phyloP scores from a whole-genome alignment of 2,113 vertebrate genomes.

The Cryptomyrus ogoouensis region DNA sequence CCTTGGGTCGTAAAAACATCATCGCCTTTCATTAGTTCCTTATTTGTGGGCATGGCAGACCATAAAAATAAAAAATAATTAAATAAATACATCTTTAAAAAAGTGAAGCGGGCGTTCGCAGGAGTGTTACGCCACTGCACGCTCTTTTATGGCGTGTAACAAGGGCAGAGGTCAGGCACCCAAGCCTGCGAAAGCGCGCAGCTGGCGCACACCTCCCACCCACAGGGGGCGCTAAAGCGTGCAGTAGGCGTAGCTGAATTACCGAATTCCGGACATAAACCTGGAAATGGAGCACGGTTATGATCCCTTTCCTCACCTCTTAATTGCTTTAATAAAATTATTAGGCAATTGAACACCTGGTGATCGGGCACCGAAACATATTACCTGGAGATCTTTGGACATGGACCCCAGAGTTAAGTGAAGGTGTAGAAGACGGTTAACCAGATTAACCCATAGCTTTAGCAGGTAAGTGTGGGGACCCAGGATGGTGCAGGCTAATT shows the following conservation, averaged over 20 bases:
- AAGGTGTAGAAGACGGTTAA: background rate
- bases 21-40: conserved; percentile 11
- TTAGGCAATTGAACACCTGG: background rate
- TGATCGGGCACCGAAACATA: background rate
- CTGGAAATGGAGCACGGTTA: background rate
- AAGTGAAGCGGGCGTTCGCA: background rate
- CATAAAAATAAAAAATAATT: background rate
- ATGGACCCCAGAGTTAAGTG: background rate
- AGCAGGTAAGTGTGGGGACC: background rate
- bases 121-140: background rate
- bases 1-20: conserved; percentile 4
- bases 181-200: background rate
- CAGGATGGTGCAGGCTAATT: background rate
- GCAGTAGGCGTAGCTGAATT: background rate
- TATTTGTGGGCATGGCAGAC: background rate
- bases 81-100: background rate
- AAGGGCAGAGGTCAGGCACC: background rate
- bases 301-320: background rate
- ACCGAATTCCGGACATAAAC: background rate
- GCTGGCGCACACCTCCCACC: background rate
- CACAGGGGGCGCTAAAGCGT: background rate
- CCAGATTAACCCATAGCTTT: background rate
- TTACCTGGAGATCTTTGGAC: background rate
- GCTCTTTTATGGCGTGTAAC: background rate
- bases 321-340: background rate